Evolutionary conservation across 2,113 vertebrate species (phyloP).

Genomic region (Elachura formosa): DNA sequence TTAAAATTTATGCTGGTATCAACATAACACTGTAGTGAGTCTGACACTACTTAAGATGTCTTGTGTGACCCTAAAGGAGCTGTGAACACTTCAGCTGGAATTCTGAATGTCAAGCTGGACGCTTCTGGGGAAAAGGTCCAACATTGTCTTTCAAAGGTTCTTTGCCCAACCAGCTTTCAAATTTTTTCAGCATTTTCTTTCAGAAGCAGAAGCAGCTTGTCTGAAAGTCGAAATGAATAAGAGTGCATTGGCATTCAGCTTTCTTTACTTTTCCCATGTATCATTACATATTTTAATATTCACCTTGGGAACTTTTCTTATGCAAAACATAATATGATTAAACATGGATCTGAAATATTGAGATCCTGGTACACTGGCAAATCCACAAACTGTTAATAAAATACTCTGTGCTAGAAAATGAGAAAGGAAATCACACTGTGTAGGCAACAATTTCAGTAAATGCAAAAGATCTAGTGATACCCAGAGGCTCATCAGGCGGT

Average conservation of each 20-base stretch:
- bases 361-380: neutral
- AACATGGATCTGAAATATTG: neutral
- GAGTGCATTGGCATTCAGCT: neutral
- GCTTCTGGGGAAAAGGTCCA: neutral
- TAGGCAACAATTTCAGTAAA: neutral
- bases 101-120: neutral
- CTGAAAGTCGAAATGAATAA: neutral
- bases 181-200: neutral
- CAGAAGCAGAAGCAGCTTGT: neutral
- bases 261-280: neutral
- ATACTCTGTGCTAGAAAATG: neutral
- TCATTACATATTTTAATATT: neutral
- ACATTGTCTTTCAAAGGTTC: neutral
- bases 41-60: neutral
- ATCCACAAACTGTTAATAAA: neutral
- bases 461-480: neutral
- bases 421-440: neutral
- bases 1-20: neutral
- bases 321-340: neutral
- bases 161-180: neutral
- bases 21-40: neutral
- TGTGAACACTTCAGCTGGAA: neutral
- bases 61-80: neutral
- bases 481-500: neutral
- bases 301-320: neutral